A percentile compares a stretch with the other conserved stretches of the same genome.
Conservation (phyloP, 2,113 vertebrate genomes). For the Eubucco bourcierii region DNA sequence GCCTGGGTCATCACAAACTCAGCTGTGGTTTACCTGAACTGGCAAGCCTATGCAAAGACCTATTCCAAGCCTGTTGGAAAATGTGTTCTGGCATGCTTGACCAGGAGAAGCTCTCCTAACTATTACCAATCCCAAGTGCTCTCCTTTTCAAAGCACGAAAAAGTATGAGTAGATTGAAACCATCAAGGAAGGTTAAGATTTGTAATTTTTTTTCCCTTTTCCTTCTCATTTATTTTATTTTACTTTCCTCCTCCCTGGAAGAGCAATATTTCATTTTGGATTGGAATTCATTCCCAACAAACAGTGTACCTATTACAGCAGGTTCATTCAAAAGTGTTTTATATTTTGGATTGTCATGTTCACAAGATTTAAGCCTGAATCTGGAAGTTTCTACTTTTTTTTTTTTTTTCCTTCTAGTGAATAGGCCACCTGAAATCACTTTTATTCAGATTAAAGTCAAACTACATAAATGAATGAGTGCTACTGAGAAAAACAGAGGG, state of each 20-base stretch:
- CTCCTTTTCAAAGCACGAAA: not conserved
- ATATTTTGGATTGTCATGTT: not conserved
- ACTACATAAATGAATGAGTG: not conserved
- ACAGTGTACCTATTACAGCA: not conserved
- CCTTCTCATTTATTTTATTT: too few species aligned
- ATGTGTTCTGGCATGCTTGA: not conserved
- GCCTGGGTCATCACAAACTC: not conserved
- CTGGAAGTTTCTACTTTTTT: not conserved
- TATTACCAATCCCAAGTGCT: not conserved
- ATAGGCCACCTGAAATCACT: not conserved
- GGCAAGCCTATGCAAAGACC: not conserved
- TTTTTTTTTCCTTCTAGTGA: not conserved
- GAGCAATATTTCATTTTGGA: not conserved
- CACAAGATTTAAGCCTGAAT: not conserved
- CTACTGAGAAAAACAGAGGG: not conserved
- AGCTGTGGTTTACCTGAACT: not conserved
- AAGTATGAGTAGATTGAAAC: not conserved
- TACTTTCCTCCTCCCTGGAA: not conserved
- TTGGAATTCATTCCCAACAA: not conserved
- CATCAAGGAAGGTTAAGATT: not conserved
- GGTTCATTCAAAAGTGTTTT: not conserved
- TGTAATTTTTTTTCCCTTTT: not conserved
- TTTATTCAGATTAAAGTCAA: not conserved
- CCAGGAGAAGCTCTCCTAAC: not conserved
- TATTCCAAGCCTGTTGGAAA: not conserved